Base-by-base conservation (phyloP, 2,113 vertebrate species). In the Promerops cafer region DNA sequence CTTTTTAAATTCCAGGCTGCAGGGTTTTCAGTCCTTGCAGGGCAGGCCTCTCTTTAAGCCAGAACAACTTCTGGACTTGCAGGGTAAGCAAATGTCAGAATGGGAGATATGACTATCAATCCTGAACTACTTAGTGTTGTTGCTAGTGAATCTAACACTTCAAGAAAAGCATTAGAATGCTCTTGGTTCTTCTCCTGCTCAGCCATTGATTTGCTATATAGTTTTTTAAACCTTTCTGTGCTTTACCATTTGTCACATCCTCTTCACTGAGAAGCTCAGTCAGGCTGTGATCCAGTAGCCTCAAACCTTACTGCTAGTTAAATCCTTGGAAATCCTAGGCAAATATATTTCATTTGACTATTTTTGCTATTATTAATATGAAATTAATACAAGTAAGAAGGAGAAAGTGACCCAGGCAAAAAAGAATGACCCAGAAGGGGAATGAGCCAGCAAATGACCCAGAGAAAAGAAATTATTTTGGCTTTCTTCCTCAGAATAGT, bases 361-460 rank as follows among this genome's bases (percentile, higher is more conserved):
- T 66, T 94, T 91, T n/a, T 88, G 11, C 59, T 85, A 12, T 76
- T 63, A 14, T 77, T 40, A 50, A 64, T 83, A 82, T 74, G 90
- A 88, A 94, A 78, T 63, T 2, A 86, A 70, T 87, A 78, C 12
- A 52, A 89, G 77, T 37, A 35, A 89, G 47, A 30, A 53, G 37
- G 27, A 56, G 13, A 74, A 19, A 59, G 30, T 61, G 27, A 90
- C 39, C 74, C 35, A 87, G 23, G 65, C 45, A 66, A 90, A 91
- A 93, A 83, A 65, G 20, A 79, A 74, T 66, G 71, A 86, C 86
- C 79, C 68, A 89, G 59, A 80, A 90, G 86, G 71, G 7, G 60
- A 90, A 90, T 22, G 54, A 86, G 86, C 64, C 89, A 94, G 64
- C 54, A 88, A 97, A 74, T 59, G 45, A 92, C 76, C 80, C 71